Evolutionary conservation across 2,113 vertebrate genomes (phyloP).

Genomic region (Fulmarus glacialis): DNA sequence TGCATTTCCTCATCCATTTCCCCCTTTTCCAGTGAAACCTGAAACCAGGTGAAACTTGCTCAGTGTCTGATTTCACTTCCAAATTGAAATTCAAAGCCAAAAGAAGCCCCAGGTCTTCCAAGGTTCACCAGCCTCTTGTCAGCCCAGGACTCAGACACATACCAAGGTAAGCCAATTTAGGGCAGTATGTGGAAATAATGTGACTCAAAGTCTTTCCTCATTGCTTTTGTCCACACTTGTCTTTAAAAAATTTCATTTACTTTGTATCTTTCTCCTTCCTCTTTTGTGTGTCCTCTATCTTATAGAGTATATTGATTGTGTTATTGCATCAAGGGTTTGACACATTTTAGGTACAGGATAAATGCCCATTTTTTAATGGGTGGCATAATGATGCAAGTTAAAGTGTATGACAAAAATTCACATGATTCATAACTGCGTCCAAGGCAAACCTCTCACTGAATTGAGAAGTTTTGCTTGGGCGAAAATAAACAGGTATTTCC

Average conservation of each 20-base stretch:
- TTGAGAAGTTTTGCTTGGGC: background rate
- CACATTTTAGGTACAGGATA: background rate
- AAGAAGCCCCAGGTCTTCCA: background rate
- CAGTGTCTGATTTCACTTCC: background rate
- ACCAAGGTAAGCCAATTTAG: background rate
- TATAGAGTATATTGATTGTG: background rate
- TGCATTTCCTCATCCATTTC: background rate
- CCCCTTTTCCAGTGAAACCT: background rate
- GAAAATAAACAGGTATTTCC: background rate
- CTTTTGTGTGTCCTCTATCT: background rate
- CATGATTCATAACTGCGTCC: background rate
- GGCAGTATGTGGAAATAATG: background rate
- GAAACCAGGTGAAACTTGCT: constrained; percentile 42
- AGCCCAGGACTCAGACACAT: background rate
- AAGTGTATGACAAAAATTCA: background rate
- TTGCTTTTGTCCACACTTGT: background rate
- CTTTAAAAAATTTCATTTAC: background rate
- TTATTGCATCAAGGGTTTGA: background rate
- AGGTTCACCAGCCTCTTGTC: constrained; percentile 24
- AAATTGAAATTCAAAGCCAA: constrained; percentile 37
- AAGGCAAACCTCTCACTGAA: background rate
- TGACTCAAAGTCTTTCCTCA: background rate
- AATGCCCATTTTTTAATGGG: background rate
- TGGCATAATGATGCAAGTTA: background rate
- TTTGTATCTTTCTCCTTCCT: background rate